These are phyloP conservation scores for Kuschelorhynchus macadamiae DNA, from an alignment of 2,888 invertebrate species.

Conservation along the genomic window DNA sequence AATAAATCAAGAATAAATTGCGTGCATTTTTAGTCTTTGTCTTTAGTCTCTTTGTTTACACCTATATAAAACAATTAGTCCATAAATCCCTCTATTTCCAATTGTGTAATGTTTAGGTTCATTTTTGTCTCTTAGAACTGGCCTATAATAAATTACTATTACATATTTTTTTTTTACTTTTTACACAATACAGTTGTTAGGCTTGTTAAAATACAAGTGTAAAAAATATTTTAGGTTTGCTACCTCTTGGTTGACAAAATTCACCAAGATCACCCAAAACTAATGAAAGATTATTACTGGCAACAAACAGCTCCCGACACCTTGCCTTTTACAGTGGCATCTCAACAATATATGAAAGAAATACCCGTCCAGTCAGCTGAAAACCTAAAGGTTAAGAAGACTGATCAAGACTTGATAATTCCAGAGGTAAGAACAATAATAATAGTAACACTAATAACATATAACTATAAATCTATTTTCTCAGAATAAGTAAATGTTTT, in stretches of 20 bases:
- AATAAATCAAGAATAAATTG: no score
- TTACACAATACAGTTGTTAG: background rate
- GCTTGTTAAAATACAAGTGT: background rate
- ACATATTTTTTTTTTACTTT: no score
- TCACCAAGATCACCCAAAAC: constrained; percentile 90
- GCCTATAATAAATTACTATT: no score
- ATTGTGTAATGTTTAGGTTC: no score
- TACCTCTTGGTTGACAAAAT: constrained; percentile 93
- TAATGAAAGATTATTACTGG: constrained; percentile 91
- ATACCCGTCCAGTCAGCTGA: constrained; percentile 89
- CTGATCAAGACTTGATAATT: constrained; percentile 69
- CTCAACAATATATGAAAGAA: constrained; percentile 84
- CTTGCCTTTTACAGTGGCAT: constrained; percentile 88
- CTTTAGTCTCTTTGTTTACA: no score
- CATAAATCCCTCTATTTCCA: no score
- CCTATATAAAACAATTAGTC: no score
- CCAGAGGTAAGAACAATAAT: constrained; percentile 56
- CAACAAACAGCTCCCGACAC: constrained; percentile 74
- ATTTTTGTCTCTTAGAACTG: no score
- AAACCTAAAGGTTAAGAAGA: constrained; percentile 80
- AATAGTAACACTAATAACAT: no score
- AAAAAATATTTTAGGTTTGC: constrained; percentile 75
- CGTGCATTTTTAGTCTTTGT: no score
- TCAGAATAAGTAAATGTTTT: no score
- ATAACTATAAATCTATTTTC: no score